A percentile compares a stretch with the other conserved stretches of the same genome.
Conservation (phyloP, 2,797 vertebrate genomes). For the Molossus alvarezi region DNA sequence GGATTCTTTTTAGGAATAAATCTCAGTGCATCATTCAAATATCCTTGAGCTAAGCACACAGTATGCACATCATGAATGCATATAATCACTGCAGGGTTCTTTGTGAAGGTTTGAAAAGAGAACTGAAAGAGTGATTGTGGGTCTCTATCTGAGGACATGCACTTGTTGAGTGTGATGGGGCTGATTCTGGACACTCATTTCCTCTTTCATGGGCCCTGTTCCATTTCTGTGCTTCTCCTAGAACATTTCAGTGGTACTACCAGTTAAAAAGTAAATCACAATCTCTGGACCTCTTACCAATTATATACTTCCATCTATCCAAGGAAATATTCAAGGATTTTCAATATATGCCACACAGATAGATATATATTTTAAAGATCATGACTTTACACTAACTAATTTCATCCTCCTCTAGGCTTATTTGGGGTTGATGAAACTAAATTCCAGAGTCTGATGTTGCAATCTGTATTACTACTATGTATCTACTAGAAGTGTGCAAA, state of each 20-base stretch:
- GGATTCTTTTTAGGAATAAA: conserved; percentile 90
- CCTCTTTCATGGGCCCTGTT: conserved; percentile 78
- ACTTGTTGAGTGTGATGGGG: conserved; percentile 85
- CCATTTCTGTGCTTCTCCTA: conserved; percentile 67
- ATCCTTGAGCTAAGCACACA: conserved; percentile 91
- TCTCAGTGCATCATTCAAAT: conserved; percentile 92
- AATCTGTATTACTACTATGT: neutral
- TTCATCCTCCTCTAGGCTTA: neutral
- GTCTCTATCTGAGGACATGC: conserved; percentile 88
- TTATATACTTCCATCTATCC: neutral
- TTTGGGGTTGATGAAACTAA: neutral
- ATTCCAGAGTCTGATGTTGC: neutral
- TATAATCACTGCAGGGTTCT: conserved; percentile 89
- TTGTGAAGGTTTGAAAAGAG: conserved; percentile 91
- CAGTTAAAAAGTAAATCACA: rapidly evolving
- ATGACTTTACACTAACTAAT: conserved; percentile 26
- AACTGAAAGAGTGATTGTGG: conserved; percentile 86
- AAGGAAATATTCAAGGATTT: conserved; percentile 31
- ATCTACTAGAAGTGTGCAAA: conserved; percentile 37
- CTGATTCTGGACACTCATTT: conserved; percentile 77
- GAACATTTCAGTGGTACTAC: conserved; percentile 39
- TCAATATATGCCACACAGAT: neutral
- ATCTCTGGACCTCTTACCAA: conserved; percentile 45
- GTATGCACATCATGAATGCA: conserved; percentile 91
- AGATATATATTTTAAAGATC: neutral